Percentiles rank a stretch among this genome's conserved stretches.
Conservation (phyloP, 2,113 vertebrate genomes). For the Lepisosteus osseus region DNA sequence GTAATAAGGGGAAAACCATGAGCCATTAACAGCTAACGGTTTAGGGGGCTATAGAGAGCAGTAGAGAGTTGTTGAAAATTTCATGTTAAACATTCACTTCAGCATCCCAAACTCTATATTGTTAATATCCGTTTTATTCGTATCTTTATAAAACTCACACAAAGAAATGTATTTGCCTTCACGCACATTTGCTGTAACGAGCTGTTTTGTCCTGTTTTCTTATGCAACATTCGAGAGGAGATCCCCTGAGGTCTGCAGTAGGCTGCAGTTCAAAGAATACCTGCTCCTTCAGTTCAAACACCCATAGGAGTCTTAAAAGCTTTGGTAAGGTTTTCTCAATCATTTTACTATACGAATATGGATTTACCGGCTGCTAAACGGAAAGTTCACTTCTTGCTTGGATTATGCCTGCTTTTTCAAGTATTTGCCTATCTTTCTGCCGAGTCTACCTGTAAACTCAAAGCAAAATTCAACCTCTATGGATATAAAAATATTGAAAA, state of each 20-base stretch:
- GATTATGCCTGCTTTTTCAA: slow-evolving; percentile 39
- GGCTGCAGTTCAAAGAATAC: slow-evolving; percentile 45
- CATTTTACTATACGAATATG: slow-evolving; percentile 38
- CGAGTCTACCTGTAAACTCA: slow-evolving; percentile 54
- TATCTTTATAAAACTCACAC: too few relatives aligned
- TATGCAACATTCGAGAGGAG: slow-evolving; percentile 24
- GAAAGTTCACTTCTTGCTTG: slow-evolving; percentile 41
- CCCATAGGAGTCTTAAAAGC: slow-evolving; percentile 21
- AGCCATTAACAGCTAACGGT: too few relatives aligned
- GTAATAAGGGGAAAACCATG: too few relatives aligned
- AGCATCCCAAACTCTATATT: too few relatives aligned
- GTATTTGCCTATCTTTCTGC: slow-evolving; percentile 21
- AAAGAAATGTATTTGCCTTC: too few relatives aligned
- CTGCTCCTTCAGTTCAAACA: slow-evolving; percentile 21
- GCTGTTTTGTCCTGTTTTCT: slow-evolving; percentile 18
- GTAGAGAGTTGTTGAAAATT: too few relatives aligned
- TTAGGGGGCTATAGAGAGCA: too few relatives aligned
- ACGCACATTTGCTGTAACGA: background rate
- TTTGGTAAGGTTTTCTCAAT: slow-evolving; percentile 1
- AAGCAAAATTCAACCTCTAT: slow-evolving; percentile 65
- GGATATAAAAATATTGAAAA: slow-evolving; percentile 70
- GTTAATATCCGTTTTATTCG: too few relatives aligned
- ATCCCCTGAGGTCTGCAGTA: slow-evolving; percentile 44
- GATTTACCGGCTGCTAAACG: slow-evolving; percentile 28
- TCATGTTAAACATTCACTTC: too few relatives aligned